A percentile compares a stretch with the other conserved stretches of the same genome.
These are phyloP conservation scores for Ectropis crepuscularia DNA, from an alignment of 2,888 invertebrate genomes.

Conservation along the genomic window DNA sequence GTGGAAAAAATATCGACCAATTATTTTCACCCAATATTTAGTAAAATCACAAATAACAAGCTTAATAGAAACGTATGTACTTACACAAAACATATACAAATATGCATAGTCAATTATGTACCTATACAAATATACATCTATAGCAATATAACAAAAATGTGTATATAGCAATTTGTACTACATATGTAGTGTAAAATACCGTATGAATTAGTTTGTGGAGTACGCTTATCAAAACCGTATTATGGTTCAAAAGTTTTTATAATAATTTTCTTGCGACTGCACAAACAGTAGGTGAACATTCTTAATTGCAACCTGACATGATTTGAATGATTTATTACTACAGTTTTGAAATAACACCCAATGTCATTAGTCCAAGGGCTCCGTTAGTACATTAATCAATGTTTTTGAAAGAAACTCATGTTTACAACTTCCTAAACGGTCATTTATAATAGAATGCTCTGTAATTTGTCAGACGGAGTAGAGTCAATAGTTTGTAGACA, in stretches of 20 bases:
- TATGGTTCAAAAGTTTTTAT: background rate
- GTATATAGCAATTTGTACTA: no score
- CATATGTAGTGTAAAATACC: no score
- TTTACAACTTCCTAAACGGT: conserved; percentile 57
- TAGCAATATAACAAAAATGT: no score
- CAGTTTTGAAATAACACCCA: conserved; percentile 62
- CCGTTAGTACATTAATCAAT: conserved; percentile 65
- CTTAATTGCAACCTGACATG: conserved; percentile 23
- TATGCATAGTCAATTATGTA: no score
- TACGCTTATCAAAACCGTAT: background rate
- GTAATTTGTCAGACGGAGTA: conserved; percentile 50
- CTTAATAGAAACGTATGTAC: no score
- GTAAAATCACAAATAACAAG: no score
- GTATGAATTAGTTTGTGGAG: background rate
- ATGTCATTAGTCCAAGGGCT: conserved; percentile 70
- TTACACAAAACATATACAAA: no score
- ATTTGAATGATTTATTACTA: conserved; percentile 64
- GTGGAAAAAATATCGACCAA: no score
- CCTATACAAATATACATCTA: no score
- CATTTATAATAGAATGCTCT: conserved; percentile 53
- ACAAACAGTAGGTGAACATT: conserved; percentile 42
- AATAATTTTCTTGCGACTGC: background rate
- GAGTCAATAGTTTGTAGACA: conserved; percentile 30
- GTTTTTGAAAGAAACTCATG: conserved; percentile 56
- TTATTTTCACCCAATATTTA: no score